Conservation (phyloP, 2,888 invertebrate genomes). For the Hirtodrosophila confusa region DNA sequence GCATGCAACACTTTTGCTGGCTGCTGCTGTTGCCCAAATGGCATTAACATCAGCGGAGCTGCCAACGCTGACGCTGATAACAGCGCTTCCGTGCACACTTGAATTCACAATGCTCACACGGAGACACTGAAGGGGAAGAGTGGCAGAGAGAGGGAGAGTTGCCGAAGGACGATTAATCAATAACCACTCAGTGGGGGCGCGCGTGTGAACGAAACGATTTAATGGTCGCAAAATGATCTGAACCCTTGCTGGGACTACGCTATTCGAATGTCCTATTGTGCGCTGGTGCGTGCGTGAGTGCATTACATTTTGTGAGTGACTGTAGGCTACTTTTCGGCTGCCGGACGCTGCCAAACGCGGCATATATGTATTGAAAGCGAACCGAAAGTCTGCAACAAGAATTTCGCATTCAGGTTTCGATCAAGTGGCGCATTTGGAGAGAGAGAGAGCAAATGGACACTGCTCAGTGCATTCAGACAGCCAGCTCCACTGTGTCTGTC, state of each 20-base stretch:
- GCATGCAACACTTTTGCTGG: slow-evolving; percentile 41
- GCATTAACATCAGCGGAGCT: slow-evolving; percentile 43
- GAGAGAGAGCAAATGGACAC: too few relatives aligned
- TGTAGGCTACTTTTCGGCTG: slow-evolving; percentile 57
- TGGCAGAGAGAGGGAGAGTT: background rate
- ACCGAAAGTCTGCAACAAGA: slow-evolving; percentile 40
- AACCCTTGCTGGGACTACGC: background rate
- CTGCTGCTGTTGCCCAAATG: slow-evolving; percentile 38
- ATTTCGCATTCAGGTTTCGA: slow-evolving; percentile 59
- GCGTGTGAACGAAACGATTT: slow-evolving; percentile 50
- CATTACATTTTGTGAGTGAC: slow-evolving; percentile 55
- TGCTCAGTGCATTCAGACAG: background rate
- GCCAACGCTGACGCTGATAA: slow-evolving; percentile 31
- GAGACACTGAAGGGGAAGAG: background rate
- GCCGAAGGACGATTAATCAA: slow-evolving; percentile 69
- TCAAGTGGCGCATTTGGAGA: slow-evolving; percentile 12
- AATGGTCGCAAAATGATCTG: slow-evolving; percentile 62
- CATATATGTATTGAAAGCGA: background rate
- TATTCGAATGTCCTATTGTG: background rate
- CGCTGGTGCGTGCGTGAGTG: slow-evolving; percentile 45
- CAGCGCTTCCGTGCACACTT: slow-evolving; percentile 69
- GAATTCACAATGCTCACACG: slow-evolving; percentile 49
- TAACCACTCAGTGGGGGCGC: slow-evolving; percentile 61
- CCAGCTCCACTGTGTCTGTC: slow-evolving; percentile 15
- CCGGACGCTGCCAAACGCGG: slow-evolving; percentile 49